Evolutionary conservation across 2,888 invertebrate species (phyloP).

Genomic region (Ormyrus labotus): DNA sequence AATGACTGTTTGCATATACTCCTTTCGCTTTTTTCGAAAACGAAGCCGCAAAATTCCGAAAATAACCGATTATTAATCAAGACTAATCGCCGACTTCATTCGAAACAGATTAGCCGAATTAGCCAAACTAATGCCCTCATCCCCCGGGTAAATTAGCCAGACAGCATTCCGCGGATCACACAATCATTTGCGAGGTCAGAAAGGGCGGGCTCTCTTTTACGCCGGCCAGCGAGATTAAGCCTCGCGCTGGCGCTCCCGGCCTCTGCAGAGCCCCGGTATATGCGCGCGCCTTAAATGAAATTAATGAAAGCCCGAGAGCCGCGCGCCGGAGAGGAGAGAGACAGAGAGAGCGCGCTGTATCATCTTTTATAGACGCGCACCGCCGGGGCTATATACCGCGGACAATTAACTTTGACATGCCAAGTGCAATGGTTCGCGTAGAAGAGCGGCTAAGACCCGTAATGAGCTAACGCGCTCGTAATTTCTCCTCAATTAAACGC

Average conservation of each 20-base stretch:
- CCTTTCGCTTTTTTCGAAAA: too few species aligned
- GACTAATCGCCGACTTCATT: too few species aligned
- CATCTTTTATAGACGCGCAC: constrained; percentile 26
- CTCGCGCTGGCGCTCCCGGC: not conserved
- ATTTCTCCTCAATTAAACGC: constrained; percentile 60
- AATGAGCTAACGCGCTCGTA: constrained; percentile 59
- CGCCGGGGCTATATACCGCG: constrained; percentile 45
- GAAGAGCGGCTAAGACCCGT: constrained; percentile 56
- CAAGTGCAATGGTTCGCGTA: constrained; percentile 59
- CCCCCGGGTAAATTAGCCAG: not conserved
- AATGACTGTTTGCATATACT: too few species aligned
- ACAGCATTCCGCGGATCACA: not conserved
- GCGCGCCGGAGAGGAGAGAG: not conserved
- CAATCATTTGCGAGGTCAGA: not conserved
- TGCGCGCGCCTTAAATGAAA: constrained; percentile 26
- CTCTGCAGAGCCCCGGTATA: not conserved
- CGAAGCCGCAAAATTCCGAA: too few species aligned
- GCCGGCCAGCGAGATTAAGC: not conserved
- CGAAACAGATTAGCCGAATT: too few species aligned
- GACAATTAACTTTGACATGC: constrained; percentile 61
- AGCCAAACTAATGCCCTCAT: too few species aligned
- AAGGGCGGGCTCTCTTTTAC: constrained; percentile 5
- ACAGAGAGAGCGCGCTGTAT: constrained; percentile 18
- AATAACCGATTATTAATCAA: too few species aligned
- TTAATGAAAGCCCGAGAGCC: constrained; percentile 46